Percentiles rank a stretch among this genome's conserved stretches.
Evolutionary conservation across 2,113 vertebrate genomes (phyloP).

Genomic region (Corapipo altera): DNA sequence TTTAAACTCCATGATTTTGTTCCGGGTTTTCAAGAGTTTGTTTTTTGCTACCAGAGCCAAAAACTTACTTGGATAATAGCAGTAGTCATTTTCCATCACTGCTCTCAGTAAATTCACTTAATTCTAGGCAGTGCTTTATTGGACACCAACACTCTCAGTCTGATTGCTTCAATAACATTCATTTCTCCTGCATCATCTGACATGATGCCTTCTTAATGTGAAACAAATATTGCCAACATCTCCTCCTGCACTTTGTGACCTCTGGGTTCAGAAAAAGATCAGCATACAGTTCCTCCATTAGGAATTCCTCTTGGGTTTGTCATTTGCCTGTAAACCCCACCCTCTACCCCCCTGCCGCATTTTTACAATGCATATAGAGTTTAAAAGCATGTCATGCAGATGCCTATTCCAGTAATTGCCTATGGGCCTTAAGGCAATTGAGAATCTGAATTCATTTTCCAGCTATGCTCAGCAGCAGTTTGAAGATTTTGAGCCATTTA

Average conservation of each 20-base stretch:
- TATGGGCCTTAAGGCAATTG: neutral
- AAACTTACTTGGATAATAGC: neutral
- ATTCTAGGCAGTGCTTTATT: neutral
- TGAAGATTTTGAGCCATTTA: neutral
- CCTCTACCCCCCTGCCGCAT: fast-evolving
- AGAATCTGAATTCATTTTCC: neutral
- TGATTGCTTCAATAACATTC: neutral
- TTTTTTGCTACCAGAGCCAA: neutral
- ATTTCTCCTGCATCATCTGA: neutral
- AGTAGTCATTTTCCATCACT: neutral
- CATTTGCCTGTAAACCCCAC: neutral
- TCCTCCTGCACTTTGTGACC: neutral
- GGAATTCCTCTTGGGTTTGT: neutral
- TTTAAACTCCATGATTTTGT: neutral
- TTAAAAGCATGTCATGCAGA: neutral
- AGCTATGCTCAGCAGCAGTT: neutral
- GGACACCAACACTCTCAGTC: neutral
- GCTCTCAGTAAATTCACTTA: neutral
- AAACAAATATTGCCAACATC: neutral
- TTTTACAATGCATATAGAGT: neutral
- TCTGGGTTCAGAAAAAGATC: neutral
- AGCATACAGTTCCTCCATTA: neutral
- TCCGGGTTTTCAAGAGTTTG: neutral
- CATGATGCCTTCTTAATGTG: neutral
- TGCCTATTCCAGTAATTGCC: neutral